Evolutionary conservation across 1,140 invertebrate species (phyloP).

Genomic region (Aleiodes sp.): DNA sequence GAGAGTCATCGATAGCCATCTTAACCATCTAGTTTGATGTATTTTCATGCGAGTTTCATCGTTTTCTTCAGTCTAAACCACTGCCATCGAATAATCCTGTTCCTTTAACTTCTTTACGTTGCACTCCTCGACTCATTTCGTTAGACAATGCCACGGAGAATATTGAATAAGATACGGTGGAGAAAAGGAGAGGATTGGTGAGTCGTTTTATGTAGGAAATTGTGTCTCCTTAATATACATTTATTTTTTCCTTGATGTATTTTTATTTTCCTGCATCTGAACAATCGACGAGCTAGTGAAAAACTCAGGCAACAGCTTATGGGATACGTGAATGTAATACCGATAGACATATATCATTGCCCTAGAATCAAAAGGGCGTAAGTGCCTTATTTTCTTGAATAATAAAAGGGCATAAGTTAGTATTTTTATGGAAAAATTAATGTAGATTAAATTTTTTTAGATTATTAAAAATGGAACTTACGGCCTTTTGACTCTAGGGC

Average conservation of each 20-base stretch:
- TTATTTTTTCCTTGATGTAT: not conserved
- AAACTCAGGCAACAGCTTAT: constrained; percentile 13
- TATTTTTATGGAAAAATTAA: too few relatives aligned
- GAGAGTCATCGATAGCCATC: constrained; percentile 19
- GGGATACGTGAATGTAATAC: constrained; percentile 20
- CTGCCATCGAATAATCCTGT: not conserved
- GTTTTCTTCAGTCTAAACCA: not conserved
- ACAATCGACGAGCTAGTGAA: constrained; percentile 9
- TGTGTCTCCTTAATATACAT: not conserved
- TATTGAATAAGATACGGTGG: too few relatives aligned
- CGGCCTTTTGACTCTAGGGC: too few relatives aligned
- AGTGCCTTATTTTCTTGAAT: too few relatives aligned
- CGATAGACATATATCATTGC: constrained; percentile 9
- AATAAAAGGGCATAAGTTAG: too few relatives aligned
- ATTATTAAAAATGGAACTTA: too few relatives aligned
- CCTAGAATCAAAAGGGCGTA: too few relatives aligned
- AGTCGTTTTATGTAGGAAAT: constrained; percentile 1
- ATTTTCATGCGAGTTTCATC: constrained; percentile 12
- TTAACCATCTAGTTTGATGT: constrained; percentile 6
- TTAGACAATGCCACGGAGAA: not conserved
- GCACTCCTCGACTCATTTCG: not conserved
- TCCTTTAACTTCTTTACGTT: not conserved
- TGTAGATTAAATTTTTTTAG: too few relatives aligned
- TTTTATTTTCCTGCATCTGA: not conserved
- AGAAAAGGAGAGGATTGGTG: not conserved